These are phyloP conservation scores for Karalla daura DNA, from an alignment of 2,797 vertebrate genomes.

Conservation along the genomic window DNA sequence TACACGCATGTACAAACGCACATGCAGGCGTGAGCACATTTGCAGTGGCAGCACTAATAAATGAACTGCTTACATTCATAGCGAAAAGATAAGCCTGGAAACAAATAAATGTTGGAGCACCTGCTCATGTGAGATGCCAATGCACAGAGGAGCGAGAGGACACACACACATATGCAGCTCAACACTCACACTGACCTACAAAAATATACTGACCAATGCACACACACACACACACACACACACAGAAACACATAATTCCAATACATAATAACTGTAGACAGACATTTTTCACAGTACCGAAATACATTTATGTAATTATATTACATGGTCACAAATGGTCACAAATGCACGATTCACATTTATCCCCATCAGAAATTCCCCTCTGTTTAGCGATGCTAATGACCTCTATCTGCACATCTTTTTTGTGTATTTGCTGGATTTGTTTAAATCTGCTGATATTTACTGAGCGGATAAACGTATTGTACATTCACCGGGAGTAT, in stretches of 20 bases:
- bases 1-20: neutral
- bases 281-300: neutral
- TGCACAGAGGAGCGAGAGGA: too few relatives aligned
- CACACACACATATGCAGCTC: neutral
- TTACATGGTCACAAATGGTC: too few relatives aligned
- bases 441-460: neutral
- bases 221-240: neutral
- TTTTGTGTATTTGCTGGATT: neutral
- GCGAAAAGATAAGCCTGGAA: slow-evolving; percentile 34
- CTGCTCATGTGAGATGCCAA: neutral
- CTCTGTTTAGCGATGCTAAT: neutral
- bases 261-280: neutral
- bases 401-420: neutral
- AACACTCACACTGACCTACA: slow-evolving; percentile 23
- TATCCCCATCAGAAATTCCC: neutral
- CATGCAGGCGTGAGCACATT: neutral
- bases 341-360: neutral
- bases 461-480: neutral
- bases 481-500: neutral
- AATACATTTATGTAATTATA: too few relatives aligned
- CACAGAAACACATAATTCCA: neutral
- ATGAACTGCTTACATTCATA: slow-evolving; percentile 40
- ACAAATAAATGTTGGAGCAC: slow-evolving; percentile 40
- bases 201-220: neutral
- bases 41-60: slow-evolving; percentile 28